Evolutionary conservation across 1,140 invertebrate genomes (phyloP).

Genomic region (Danaus melanippus): DNA sequence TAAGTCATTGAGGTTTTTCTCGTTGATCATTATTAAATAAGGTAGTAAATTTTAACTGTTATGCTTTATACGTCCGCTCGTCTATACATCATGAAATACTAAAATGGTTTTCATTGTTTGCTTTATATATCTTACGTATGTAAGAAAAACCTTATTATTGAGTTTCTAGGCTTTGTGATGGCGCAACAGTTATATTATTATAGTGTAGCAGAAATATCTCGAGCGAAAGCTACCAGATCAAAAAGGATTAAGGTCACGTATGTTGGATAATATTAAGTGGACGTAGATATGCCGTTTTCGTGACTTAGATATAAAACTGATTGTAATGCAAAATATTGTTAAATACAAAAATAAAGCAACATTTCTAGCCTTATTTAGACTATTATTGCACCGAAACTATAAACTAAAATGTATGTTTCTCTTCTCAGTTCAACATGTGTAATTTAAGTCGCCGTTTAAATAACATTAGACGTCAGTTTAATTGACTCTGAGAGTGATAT

Average conservation of each 20-base stretch:
- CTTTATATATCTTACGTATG: too few relatives aligned
- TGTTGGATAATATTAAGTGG: slow-evolving; percentile 55
- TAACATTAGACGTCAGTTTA: slow-evolving; percentile 24
- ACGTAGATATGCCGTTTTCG: slow-evolving; percentile 53
- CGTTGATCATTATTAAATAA: neutral
- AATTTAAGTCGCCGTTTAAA: neutral
- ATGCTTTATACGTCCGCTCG: too few relatives aligned
- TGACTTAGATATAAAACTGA: slow-evolving; percentile 48
- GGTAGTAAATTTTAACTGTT: too few relatives aligned
- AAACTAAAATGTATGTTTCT: neutral
- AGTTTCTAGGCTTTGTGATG: slow-evolving; percentile 13
- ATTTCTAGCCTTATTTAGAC: too few relatives aligned
- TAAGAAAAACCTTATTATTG: slow-evolving; percentile 10
- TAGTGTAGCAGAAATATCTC: slow-evolving; percentile 35
- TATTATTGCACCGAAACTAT: neutral
- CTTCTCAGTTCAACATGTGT: too few relatives aligned
- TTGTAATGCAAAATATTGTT: slow-evolving; percentile 26
- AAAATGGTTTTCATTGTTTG: too few relatives aligned
- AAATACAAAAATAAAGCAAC: slow-evolving; percentile 17
- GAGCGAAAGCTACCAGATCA: slow-evolving; percentile 39
- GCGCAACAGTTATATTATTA: slow-evolving; percentile 20
- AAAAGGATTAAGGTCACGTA: slow-evolving; percentile 62
- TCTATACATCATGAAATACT: too few relatives aligned
- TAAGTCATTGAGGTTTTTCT: slow-evolving; percentile 36
- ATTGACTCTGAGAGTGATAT: slow-evolving; percentile 33